Evolutionary conservation across 2,797 vertebrate genomes (phyloP).

Genomic region (Propithecus deckenii): DNA sequence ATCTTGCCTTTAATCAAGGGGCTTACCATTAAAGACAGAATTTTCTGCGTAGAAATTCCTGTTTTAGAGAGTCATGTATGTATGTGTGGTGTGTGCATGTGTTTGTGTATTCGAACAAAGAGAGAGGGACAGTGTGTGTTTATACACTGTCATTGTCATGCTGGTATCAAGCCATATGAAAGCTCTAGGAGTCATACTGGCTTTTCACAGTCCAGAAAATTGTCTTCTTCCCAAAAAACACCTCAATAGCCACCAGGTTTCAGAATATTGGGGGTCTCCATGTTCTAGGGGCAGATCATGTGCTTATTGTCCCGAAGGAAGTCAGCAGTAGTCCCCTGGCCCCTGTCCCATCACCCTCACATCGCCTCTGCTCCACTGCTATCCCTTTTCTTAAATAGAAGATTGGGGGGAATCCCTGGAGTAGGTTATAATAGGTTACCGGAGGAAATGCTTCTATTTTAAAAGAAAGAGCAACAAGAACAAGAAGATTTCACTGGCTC

Average conservation of each 20-base stretch:
- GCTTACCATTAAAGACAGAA: not conserved
- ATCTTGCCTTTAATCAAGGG: not conserved
- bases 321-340: not conserved
- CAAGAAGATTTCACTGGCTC: slow-evolving; percentile 34
- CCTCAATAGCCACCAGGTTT: not conserved
- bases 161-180: not conserved
- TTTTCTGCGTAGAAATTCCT: not conserved
- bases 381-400: not conserved
- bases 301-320: not conserved
- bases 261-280: not conserved
- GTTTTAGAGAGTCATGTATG: not conserved
- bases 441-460: slow-evolving; percentile 68
- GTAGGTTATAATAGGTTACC: slow-evolving; percentile 40
- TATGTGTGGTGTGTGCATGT: not conserved
- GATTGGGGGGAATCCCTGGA: slow-evolving; percentile 68
- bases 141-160: no score
- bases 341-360: not conserved
- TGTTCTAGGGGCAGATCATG: not conserved
- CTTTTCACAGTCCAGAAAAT: not conserved
- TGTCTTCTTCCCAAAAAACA: not conserved
- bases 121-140: not conserved
- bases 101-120: not conserved
- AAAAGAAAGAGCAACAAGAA: slow-evolving; percentile 20
- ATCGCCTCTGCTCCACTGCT: not conserved
- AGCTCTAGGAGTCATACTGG: not conserved